These are phyloP conservation scores for Nyctalus aviator DNA, from an alignment of 2,797 vertebrate genomes.

Conservation along the genomic window DNA sequence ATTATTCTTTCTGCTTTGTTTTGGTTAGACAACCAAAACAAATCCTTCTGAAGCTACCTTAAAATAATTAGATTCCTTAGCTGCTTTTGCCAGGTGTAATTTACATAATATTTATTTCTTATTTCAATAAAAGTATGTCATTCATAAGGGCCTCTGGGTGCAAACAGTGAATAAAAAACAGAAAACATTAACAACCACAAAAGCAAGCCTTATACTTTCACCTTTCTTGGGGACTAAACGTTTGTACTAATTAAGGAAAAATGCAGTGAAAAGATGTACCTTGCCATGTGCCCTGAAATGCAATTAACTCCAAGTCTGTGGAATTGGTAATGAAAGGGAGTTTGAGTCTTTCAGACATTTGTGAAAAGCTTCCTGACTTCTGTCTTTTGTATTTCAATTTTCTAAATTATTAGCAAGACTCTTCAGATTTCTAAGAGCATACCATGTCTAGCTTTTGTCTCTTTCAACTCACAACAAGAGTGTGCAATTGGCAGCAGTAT, in stretches of 20 bases:
- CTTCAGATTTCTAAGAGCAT: slow-evolving; percentile 43
- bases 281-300: slow-evolving; percentile 9
- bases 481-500: slow-evolving; percentile 29
- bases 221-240: slow-evolving; percentile 55
- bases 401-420: slow-evolving; percentile 42
- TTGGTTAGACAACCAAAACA: slow-evolving; percentile 59
- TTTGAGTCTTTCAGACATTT: slow-evolving; percentile 38
- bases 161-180: slow-evolving; percentile 47
- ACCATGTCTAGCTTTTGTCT: not conserved
- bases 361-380: slow-evolving; percentile 49
- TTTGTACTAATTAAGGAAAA: slow-evolving; percentile 75
- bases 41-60: slow-evolving; percentile 53
- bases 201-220: slow-evolving; percentile 21
- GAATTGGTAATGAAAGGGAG: slow-evolving; percentile 55
- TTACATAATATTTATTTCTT: slow-evolving; percentile 71
- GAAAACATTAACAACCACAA: slow-evolving; percentile 64
- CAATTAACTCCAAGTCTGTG: slow-evolving; percentile 61
- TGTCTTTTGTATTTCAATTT: slow-evolving; percentile 61
- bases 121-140: slow-evolving; percentile 77
- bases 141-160: slow-evolving; percentile 45
- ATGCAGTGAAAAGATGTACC: slow-evolving; percentile 18
- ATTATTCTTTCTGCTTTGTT: slow-evolving; percentile 57
- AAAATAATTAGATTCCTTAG: slow-evolving; percentile 65
- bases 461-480: slow-evolving; percentile 47
- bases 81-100: slow-evolving; percentile 61